These are phyloP conservation scores for Chouioia cunea DNA, from an alignment of 2,888 invertebrate genomes.

Conservation along the genomic window DNA sequence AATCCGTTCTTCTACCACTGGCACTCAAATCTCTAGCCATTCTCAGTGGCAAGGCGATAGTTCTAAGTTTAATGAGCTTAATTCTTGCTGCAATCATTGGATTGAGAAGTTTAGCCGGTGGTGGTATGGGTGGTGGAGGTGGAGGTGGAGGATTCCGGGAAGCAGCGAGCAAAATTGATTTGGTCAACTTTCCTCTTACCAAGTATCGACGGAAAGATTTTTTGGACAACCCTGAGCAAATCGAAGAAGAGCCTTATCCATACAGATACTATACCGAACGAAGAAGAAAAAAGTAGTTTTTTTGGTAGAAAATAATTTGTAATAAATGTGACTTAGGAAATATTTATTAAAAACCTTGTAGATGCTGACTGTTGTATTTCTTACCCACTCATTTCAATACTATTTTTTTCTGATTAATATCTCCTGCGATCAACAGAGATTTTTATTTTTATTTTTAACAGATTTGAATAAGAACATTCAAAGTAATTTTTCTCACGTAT, in stretches of 20 bases:
- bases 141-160: neutral
- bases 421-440: no score
- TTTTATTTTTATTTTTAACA: no score
- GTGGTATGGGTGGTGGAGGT: constrained; percentile 41
- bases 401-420: constrained; percentile 29
- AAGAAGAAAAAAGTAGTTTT: constrained; percentile 21
- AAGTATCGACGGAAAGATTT: constrained; percentile 63
- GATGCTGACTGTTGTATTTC: constrained; percentile 18
- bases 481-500: constrained; percentile 6
- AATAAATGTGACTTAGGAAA: constrained; percentile 8
- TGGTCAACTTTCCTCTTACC: constrained; percentile 53
- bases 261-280: constrained; percentile 62
- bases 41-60: constrained; percentile 73
- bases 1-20: constrained; percentile 77
- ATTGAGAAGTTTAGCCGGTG: constrained; percentile 70
- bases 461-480: no score
- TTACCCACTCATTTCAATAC: constrained; percentile 6
- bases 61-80: constrained; percentile 71
- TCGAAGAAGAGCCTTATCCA: constrained; percentile 56
- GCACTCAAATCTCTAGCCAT: constrained; percentile 78
- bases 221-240: constrained; percentile 37
- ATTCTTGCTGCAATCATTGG: constrained; percentile 76
- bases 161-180: constrained; percentile 49
- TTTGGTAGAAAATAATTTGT: neutral
- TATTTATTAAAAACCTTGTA: constrained; percentile 25